Base-by-base conservation (phyloP, 2,888 invertebrate genomes). In the Nomada goodeniana region DNA sequence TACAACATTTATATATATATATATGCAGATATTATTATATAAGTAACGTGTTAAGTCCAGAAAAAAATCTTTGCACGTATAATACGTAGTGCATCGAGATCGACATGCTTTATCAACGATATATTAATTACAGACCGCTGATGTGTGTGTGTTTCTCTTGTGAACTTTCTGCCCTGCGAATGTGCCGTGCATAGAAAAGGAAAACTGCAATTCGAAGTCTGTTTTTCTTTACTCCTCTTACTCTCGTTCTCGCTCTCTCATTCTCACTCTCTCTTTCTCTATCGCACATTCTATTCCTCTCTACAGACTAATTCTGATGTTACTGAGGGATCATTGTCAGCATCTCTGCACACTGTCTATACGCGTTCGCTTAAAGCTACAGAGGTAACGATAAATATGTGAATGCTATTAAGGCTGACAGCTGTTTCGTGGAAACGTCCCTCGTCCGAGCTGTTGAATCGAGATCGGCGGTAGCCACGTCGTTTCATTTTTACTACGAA, bases 381-480 rank as follows among this genome's bases (percentile, higher is more conserved):
- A 80, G 80, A 82, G 82, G 82, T 82, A 82, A 82, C 65, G 80
- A 71, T 80, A 72, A 76, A 82, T 63, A 80, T 63, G 68, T 57
- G 71, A 81, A 80, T 82, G 80, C 82, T 76, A 80, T 72, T 81
- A 78, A 81, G 80, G 78, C 73, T 81, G 80, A 73, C 78, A 73
- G 78, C 78, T 73, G 78, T 47, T 47, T 73, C 63, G 47, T 69
- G 63, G 63, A 77, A 67, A 80, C 77, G n/a, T 71, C 42, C 53
- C 69, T 59, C 42, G 29, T 47, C 69, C 23, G 60, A 67, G 29
- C 36, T 55, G 20, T 44, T 42, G 15, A 23, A 13, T 52, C 36
- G 50, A 26, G 50, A 47, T 72, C 63, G 57, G 44, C 71, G 60
- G 42, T 71, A 68, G 67, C 63, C 80, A 61, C 72, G 44, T 59